Conservation (phyloP, 2,113 vertebrate species). For the Cyprinodon variegatus region DNA sequence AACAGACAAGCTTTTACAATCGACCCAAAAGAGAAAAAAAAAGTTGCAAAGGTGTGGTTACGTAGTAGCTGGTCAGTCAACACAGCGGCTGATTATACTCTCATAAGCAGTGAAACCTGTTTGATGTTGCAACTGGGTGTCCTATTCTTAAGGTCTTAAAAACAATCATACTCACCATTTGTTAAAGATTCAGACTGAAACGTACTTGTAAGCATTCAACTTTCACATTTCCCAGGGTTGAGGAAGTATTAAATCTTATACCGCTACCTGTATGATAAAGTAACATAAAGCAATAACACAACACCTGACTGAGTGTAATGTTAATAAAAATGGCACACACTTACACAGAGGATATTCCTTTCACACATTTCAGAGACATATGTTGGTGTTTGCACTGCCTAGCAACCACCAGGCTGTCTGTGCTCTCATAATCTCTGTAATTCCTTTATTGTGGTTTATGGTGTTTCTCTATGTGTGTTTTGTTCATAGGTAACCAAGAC, state of each 20-base stretch:
- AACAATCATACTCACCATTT: neutral
- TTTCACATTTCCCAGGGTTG: neutral
- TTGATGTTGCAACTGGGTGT: slow-evolving; percentile 15
- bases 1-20: slow-evolving; percentile 1
- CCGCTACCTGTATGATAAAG: neutral
- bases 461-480: slow-evolving; percentile 8
- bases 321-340: slow-evolving; percentile 11
- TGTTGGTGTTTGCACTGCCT: slow-evolving; percentile 51
- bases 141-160: neutral
- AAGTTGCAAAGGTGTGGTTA: slow-evolving; percentile 3
- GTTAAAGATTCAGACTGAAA: neutral
- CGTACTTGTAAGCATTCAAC: neutral
- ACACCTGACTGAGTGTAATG: slow-evolving; percentile 4
- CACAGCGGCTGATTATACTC: slow-evolving; percentile 3
- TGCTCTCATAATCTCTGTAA: neutral
- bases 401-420: slow-evolving; percentile 51
- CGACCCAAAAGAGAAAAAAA: neutral
- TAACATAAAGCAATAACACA: neutral
- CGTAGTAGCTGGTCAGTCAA: slow-evolving; percentile 13
- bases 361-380: slow-evolving; percentile 6
- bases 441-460: neutral
- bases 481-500: neutral
- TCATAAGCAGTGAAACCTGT: slow-evolving; percentile 13
- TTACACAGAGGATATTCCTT: neutral
- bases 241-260: neutral